Conservation (phyloP, 2,888 invertebrate species). For the Caenorhabditis sp. region DNA sequence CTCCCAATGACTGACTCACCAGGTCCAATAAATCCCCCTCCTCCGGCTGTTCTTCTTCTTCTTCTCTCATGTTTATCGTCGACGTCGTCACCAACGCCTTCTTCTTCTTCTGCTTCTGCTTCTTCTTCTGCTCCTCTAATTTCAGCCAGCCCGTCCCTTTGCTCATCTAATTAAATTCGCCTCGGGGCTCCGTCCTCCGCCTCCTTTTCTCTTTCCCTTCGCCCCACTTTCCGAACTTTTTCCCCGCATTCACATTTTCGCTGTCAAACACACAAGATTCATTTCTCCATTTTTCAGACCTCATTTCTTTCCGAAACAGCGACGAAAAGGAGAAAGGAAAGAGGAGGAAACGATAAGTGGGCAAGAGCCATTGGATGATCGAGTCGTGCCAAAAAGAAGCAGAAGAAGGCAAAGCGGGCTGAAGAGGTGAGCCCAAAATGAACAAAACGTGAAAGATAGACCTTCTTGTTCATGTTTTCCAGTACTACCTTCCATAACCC, state of each 20-base stretch:
- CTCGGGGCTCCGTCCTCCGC: conserved; percentile 29
- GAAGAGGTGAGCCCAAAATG: conserved; percentile 21
- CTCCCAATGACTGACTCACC: conserved; percentile 28
- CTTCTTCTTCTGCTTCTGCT: conserved; percentile 10
- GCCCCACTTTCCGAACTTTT: conserved; percentile 22
- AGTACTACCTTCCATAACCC: background rate
- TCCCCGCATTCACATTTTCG: too few species aligned
- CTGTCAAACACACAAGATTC: background rate
- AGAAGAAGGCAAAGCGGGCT: conserved; percentile 5
- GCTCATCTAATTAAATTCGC: conserved; percentile 57
- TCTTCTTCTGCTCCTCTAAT: conserved; percentile 35
- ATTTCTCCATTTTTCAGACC: conserved; percentile 18
- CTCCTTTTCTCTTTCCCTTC: conserved; percentile 14
- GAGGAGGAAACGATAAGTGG: conserved; percentile 35
- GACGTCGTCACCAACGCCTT: conserved; percentile 2
- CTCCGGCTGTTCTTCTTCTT: conserved; percentile 15
- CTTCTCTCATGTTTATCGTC: conserved; percentile 32
- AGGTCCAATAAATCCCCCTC: conserved; percentile 24
- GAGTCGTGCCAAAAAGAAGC: conserved; percentile 18
- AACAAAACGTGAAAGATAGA: background rate
- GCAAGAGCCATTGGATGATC: conserved; percentile 31
- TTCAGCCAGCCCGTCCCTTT: conserved; percentile 43
- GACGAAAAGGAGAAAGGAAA: background rate
- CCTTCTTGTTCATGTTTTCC: background rate
- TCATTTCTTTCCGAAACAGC: background rate